phyloP scores from a whole-genome alignment of 2,888 invertebrate species.

The Hirtodrosophila trivittata region DNA sequence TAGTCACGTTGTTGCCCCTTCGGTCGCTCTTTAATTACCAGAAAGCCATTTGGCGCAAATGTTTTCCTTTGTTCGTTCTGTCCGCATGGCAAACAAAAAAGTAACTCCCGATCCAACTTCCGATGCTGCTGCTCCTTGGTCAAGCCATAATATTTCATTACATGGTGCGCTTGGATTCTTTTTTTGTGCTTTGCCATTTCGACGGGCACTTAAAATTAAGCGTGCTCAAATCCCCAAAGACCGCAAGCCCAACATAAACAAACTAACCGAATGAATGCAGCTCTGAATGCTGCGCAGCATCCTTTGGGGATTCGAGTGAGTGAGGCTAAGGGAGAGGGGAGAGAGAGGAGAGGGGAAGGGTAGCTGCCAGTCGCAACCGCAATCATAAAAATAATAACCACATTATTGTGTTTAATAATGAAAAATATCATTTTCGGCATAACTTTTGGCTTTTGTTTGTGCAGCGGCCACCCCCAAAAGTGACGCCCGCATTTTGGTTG shows the following conservation, averaged over 20 bases:
- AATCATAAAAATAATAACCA: constrained; percentile 81
- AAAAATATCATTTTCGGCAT: constrained; percentile 79
- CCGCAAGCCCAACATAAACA: constrained; percentile 78
- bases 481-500: constrained; percentile 69
- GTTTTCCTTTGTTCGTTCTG: constrained; percentile 59
- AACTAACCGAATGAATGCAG: constrained; percentile 77
- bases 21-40: constrained; percentile 66
- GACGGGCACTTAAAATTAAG: constrained; percentile 82
- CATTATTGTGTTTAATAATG: constrained; percentile 81
- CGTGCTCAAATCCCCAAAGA: constrained; percentile 80
- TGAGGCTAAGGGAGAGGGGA: constrained; percentile 9
- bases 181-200: constrained; percentile 66
- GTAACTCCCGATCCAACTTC: constrained; percentile 15
- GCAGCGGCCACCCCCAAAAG: constrained; percentile 31
- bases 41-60: constrained; percentile 71
- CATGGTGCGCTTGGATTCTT: constrained; percentile 47
- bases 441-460: constrained; percentile 77
- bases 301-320: constrained; percentile 56
- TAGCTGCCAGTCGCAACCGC: constrained; percentile 57
- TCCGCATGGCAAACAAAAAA: constrained; percentile 50
- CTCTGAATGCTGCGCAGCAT: constrained; percentile 47
- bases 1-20: constrained; percentile 27
- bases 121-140: constrained; percentile 36
- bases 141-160: constrained; percentile 74
- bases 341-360: constrained; percentile 3